A percentile compares a stretch with the other conserved stretches of the same genome.
Conservation (phyloP, 2,888 invertebrate genomes). For the Orthosia incerta region DNA sequence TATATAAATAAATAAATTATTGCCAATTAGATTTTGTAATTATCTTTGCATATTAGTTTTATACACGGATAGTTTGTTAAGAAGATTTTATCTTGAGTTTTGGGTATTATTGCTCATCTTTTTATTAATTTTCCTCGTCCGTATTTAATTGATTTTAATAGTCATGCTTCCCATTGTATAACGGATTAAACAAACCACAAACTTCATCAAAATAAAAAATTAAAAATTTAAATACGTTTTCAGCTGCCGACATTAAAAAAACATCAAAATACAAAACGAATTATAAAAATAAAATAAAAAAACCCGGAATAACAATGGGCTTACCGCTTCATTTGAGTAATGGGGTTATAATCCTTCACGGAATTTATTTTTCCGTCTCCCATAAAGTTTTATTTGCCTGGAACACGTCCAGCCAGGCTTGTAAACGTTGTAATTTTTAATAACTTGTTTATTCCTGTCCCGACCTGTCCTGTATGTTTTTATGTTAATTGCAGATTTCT, state of each 20-base stretch:
- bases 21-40: background rate
- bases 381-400: constrained; percentile 65
- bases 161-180: background rate
- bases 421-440: constrained; percentile 46
- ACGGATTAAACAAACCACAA: background rate
- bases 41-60: no score
- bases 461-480: background rate
- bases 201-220: background rate
- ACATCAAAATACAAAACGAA: constrained; percentile 39
- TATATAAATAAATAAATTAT: no score
- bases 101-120: no score
- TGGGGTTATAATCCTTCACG: constrained; percentile 68
- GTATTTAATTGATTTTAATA: no score
- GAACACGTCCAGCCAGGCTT: constrained; percentile 46
- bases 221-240: constrained; percentile 12
- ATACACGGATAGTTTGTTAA: no score
- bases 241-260: background rate
- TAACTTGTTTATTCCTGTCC: constrained; percentile 36
- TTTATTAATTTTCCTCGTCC: no score
- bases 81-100: no score
- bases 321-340: constrained; percentile 68
- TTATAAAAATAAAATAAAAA: constrained; percentile 43
- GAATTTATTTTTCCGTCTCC: constrained; percentile 61
- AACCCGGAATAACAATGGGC: constrained; percentile 52
- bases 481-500: constrained; percentile 5